Evolutionary conservation across 2,888 invertebrate species (phyloP), one percentile per base, ranked within the genome.

Genomic region (Halictus ligatus): DNA sequence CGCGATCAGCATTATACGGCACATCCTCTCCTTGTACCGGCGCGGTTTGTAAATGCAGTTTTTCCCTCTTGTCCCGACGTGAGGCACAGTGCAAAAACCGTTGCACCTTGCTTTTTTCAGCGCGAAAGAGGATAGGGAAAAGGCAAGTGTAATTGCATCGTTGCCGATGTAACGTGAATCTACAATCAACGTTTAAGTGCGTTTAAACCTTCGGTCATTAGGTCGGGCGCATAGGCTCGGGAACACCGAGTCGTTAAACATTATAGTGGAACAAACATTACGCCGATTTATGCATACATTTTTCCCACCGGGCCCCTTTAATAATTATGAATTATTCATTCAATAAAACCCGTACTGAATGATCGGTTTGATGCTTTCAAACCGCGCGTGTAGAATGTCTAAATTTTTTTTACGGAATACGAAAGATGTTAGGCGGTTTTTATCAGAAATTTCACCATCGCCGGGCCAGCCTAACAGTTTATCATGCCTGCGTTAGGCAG

Each of bases 141-240:
- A 60, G 60, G 29, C 60, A 25, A 60, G 29, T 25, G 60, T 60
- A 60, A 60, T 60, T 60, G 60, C 80, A 60, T 15, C 60, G 60
- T 60, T 60, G 60, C 60, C 60, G 60, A 60, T 29, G 60, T 60
- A 60, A 60, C 60, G 60, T 15, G 60, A 60, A 60, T 60, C 60
- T 73, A 76, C 60, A 76, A 78, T 69, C 84, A 69, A 64, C 48
- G 82, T 88, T 90, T 82, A 85, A 89, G 83, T 86, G 84, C 82
- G 81, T 89, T 80, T 84, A 83, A 85, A 84, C 79, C 87, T 88
- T 84, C 88, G 87, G 89, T 89, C 87, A 88, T 87, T 89, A 67
- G 35, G 67, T 35, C 67, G 67, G 35, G 8, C 0, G 67, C 21
- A 67, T 13, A 29, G 60, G 25, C 60, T 60, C 25, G 60, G 60